These are phyloP conservation scores for Sphenopsis melanotis DNA, from an alignment of 2,797 vertebrate species.

Conservation along the genomic window DNA sequence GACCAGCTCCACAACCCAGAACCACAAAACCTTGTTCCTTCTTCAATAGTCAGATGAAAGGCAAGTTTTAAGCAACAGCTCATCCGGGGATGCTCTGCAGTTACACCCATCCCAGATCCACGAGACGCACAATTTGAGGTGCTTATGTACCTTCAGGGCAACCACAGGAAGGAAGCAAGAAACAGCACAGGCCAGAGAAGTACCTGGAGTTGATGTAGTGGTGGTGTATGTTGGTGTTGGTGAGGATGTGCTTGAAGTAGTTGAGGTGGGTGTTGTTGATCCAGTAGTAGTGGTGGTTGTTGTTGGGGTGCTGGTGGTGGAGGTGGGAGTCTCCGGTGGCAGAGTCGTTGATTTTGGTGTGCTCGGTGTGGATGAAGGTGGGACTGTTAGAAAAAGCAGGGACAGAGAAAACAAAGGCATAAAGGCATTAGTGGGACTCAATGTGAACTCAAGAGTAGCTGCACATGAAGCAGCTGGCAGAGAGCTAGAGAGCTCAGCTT, in stretches of 20 bases:
- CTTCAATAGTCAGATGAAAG: not conserved
- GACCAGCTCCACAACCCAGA: too few relatives aligned
- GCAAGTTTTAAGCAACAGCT: not conserved
- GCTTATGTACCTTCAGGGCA: too few relatives aligned
- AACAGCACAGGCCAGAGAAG: not conserved
- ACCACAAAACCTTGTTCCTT: not conserved
- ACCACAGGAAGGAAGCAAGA: fast-evolving
- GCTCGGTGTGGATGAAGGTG: fast-evolving
- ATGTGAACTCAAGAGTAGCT: fast-evolving
- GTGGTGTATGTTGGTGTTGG: not conserved
- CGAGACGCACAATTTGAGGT: not conserved
- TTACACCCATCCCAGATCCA: fast-evolving
- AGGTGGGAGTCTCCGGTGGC: fast-evolving
- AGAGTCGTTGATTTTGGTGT: fast-evolving
- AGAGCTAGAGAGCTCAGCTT: fast-evolving
- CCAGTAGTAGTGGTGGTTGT: fast-evolving
- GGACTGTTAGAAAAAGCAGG: not conserved
- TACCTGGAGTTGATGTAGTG: not conserved
- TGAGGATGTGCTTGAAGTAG: not conserved
- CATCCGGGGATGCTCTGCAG: not conserved
- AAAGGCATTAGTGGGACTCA: fast-evolving
- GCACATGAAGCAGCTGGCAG: fast-evolving
- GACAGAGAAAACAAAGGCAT: not conserved
- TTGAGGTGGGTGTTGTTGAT: not conserved
- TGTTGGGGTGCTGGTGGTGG: fast-evolving